These are phyloP conservation scores for Uropetala carovei DNA, from an alignment of 2,888 invertebrate species.

Conservation along the genomic window DNA sequence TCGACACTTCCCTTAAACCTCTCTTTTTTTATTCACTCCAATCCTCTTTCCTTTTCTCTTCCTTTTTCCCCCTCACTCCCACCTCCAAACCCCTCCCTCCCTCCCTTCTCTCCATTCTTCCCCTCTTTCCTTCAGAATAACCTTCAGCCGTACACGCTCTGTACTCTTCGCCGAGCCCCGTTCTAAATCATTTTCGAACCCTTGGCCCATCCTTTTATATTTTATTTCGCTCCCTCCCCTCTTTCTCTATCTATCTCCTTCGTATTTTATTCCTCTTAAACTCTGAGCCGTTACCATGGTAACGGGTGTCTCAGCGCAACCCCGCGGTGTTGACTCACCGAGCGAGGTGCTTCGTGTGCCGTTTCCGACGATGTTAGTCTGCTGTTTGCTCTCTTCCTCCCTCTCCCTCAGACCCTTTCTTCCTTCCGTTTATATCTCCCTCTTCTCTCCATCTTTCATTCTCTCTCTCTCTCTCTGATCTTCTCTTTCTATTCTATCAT, in stretches of 20 bases:
- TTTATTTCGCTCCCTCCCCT: neutral
- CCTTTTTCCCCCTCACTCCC: neutral
- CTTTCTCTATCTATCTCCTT: no score
- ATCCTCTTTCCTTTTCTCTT: neutral
- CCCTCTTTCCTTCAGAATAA: neutral
- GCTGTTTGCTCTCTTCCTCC: neutral
- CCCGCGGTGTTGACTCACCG: constrained; percentile 10
- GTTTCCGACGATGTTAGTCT: neutral
- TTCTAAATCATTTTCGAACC: neutral
- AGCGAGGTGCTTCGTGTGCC: constrained; percentile 6
- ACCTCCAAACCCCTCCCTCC: neutral
- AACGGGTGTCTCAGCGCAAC: neutral
- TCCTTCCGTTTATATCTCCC: neutral
- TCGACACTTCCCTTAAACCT: neutral
- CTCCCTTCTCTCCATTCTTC: neutral
- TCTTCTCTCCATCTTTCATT: neutral
- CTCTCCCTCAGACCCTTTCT: neutral
- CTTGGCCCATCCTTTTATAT: neutral
- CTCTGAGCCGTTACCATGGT: neutral
- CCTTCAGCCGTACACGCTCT: neutral
- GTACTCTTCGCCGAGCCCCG: neutral
- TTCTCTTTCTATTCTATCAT: neutral
- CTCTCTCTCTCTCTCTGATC: neutral
- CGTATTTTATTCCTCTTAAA: neutral
- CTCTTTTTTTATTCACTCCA: neutral